Evolutionary conservation across 2,797 vertebrate species (phyloP).

Genomic region (Heterohyrax brucei): DNA sequence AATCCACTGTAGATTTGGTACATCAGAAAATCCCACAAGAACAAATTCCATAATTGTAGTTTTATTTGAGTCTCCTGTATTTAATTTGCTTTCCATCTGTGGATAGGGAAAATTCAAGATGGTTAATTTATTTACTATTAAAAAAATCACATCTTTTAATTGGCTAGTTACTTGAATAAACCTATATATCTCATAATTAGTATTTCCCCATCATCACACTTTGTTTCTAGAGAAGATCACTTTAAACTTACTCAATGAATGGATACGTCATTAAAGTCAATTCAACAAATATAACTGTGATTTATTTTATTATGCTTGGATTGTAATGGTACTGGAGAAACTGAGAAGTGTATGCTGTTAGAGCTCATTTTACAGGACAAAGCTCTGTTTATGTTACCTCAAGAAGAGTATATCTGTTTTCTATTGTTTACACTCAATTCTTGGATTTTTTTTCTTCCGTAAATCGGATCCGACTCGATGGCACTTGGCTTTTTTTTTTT

Average conservation of each 20-base stretch:
- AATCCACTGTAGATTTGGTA: not conserved
- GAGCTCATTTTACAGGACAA: not conserved
- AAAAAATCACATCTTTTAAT: not conserved
- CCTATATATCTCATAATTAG: not conserved
- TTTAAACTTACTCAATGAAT: not conserved
- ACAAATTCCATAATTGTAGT: conserved; percentile 67
- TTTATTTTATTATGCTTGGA: not conserved
- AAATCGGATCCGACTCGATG: too few species aligned
- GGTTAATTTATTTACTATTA: not conserved
- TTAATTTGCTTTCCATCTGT: conserved; percentile 35
- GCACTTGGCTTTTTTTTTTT: not conserved
- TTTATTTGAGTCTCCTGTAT: conserved; percentile 11
- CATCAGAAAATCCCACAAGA: conserved; percentile 76
- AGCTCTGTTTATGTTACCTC: not conserved
- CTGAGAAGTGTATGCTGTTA: not conserved
- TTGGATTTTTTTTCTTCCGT: not conserved
- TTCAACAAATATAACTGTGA: not conserved
- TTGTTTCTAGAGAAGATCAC: not conserved
- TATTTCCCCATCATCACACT: not conserved
- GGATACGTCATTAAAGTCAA: not conserved
- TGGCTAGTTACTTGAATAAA: not conserved
- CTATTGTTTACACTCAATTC: not conserved
- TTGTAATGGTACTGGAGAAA: not conserved
- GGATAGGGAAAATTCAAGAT: not conserved
- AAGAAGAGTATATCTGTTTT: not conserved